Conservation (phyloP, 2,113 vertebrate genomes). For the Notechis scutatus region DNA sequence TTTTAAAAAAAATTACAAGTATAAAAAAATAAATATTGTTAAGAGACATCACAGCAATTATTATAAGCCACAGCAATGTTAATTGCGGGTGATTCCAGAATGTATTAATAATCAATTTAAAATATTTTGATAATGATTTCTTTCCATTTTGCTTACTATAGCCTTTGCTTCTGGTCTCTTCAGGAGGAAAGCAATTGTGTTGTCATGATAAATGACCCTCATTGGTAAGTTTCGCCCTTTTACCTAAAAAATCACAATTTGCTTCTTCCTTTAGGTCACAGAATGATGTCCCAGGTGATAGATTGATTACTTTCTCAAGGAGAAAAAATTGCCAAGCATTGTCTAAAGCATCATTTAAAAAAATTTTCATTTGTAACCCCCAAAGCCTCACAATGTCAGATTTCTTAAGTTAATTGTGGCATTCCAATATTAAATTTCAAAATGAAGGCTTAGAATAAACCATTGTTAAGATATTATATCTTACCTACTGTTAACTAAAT, state of each 20-base stretch:
- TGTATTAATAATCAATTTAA: constrained; percentile 76
- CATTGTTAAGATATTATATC: neutral
- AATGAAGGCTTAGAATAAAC: neutral
- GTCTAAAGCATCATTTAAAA: constrained; percentile 70
- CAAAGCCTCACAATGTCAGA: constrained; percentile 39
- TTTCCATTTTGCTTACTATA: constrained; percentile 81
- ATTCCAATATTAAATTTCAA: neutral
- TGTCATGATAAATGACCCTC: constrained; percentile 85
- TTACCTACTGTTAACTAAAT: neutral
- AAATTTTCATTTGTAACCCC: constrained; percentile 43
- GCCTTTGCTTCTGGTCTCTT: constrained; percentile 81
- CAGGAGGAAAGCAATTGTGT: constrained; percentile 82
- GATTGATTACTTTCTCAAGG: constrained; percentile 83
- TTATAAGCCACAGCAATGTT: constrained; percentile 41
- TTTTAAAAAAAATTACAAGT: neutral
- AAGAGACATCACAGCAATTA: constrained; percentile 36
- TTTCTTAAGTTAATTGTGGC: constrained; percentile 46
- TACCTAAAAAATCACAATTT: constrained; percentile 90
- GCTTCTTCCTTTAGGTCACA: constrained; percentile 79
- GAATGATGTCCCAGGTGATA: constrained; percentile 83
- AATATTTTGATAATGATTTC: constrained; percentile 74
- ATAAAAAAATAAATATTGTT: neutral
- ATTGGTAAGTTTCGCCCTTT: constrained; percentile 85
- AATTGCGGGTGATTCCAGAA: constrained; percentile 64
- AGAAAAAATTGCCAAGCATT: constrained; percentile 78